Conservation (phyloP, 2,888 invertebrate genomes). For the Gymnosoma rotundatum region DNA sequence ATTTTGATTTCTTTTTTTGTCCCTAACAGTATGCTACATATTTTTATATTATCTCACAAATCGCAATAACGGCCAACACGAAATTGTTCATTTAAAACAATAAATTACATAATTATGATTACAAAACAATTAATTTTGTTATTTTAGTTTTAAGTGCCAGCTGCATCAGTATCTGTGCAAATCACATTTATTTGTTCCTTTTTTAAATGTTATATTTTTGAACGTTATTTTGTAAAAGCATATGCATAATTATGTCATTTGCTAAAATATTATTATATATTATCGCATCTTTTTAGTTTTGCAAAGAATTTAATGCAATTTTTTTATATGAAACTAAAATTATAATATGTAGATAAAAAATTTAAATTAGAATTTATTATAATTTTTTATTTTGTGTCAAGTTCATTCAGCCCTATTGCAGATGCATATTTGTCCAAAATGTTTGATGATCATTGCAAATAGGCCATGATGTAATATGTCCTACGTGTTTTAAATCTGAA, state of each 20-base stretch:
- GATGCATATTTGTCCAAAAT: too few relatives aligned
- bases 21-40: too few relatives aligned
- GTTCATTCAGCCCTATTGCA: too few relatives aligned
- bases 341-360: too few relatives aligned
- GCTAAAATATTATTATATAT: slow-evolving; percentile 20
- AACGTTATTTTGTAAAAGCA: too few relatives aligned
- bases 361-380: too few relatives aligned
- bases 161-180: slow-evolving; percentile 45
- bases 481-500: too few relatives aligned
- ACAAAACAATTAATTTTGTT: too few relatives aligned
- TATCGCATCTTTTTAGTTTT: slow-evolving; percentile 32
- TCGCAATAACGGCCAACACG: slow-evolving; percentile 13
- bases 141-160: background rate
- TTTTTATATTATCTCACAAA: background rate
- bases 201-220: background rate
- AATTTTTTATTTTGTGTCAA: too few relatives aligned
- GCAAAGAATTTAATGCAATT: background rate
- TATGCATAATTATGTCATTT: background rate
- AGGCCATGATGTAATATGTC: too few relatives aligned
- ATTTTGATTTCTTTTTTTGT: too few relatives aligned
- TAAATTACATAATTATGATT: background rate
- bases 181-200: background rate
- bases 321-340: background rate
- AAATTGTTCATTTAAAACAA: background rate
- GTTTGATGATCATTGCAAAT: too few relatives aligned